These are phyloP conservation scores for Petrocephalus zakoni DNA, from an alignment of 2,113 vertebrate genomes.

Conservation along the genomic window DNA sequence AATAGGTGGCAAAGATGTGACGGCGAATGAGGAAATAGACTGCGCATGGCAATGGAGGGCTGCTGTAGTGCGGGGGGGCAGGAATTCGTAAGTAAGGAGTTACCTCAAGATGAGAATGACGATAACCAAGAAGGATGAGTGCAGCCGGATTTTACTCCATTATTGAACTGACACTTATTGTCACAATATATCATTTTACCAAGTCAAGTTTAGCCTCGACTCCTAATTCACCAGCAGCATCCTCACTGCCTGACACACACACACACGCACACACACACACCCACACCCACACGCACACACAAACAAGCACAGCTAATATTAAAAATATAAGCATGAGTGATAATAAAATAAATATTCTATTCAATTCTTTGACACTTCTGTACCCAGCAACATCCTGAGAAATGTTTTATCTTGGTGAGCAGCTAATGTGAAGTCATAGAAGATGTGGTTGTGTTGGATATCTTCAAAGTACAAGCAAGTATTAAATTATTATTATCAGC, in stretches of 20 bases:
- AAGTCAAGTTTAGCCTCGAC: neutral
- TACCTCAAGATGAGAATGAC: neutral
- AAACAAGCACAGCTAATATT: neutral
- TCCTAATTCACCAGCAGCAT: neutral
- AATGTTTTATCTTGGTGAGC: neutral
- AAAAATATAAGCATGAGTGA: neutral
- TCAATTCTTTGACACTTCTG: neutral
- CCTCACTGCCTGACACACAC: neutral
- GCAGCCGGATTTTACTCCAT: neutral
- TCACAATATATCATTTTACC: neutral
- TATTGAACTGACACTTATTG: neutral
- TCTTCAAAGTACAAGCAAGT: neutral
- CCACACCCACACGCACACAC: too few species aligned
- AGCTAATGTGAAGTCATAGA: neutral
- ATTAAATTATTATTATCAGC: neutral
- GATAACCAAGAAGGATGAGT: neutral
- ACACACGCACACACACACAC: neutral
- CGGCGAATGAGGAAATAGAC: neutral
- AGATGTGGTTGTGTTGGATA: neutral
- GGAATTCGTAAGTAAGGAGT: neutral
- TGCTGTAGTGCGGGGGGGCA: neutral
- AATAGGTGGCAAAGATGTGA: constrained; percentile 15
- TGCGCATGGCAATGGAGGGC: neutral
- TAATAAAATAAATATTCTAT: neutral
- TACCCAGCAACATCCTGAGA: neutral